These are phyloP conservation scores for Naja naja DNA, from an alignment of 2,113 vertebrate genomes.

Conservation along the genomic window DNA sequence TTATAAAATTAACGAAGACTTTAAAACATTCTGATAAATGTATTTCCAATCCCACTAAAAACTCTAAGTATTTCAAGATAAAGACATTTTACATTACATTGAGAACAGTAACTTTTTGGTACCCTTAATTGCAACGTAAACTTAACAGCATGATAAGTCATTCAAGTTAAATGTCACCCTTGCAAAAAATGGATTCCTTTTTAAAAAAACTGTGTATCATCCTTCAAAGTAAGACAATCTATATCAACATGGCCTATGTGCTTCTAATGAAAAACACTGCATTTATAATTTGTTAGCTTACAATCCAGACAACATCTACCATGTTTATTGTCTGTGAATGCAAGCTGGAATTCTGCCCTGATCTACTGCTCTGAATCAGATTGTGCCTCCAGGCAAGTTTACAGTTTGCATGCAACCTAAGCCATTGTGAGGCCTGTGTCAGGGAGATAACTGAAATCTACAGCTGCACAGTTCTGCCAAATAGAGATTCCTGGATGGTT, in stretches of 20 bases:
- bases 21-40: background rate
- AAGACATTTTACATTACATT: background rate
- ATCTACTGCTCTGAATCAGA: constrained; percentile 2
- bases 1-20: background rate
- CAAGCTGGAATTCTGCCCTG: constrained; percentile 1
- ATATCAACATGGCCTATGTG: background rate
- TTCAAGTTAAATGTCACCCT: background rate
- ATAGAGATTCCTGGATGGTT: background rate
- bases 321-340: background rate
- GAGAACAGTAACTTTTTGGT: background rate
- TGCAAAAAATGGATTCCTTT: background rate
- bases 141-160: background rate
- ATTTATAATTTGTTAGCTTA: background rate
- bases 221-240: background rate
- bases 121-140: background rate
- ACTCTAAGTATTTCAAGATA: background rate
- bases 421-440: background rate
- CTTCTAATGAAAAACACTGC: background rate
- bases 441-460: background rate
- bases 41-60: background rate
- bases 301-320: background rate
- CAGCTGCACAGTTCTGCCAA: background rate
- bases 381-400: background rate
- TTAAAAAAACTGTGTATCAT: background rate
- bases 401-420: background rate